Evolutionary conservation across 1,140 invertebrate genomes (phyloP).

Genomic region (Drosophila auraria): DNA sequence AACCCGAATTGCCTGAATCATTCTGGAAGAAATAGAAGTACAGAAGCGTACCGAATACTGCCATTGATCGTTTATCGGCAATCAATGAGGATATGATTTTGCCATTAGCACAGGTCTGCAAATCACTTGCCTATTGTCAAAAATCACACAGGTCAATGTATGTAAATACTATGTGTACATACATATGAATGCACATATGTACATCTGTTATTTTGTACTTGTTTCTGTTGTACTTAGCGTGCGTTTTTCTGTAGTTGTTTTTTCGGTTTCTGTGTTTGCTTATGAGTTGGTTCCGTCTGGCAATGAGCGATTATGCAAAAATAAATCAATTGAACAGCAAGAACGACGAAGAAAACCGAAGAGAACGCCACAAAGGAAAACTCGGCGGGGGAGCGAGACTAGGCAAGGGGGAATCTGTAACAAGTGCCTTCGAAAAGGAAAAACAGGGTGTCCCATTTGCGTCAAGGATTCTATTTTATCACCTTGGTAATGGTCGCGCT

Average conservation of each 20-base stretch:
- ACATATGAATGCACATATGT: neutral
- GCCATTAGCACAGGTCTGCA: conserved; percentile 45
- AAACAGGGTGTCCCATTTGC: conserved; percentile 23
- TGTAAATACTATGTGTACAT: neutral
- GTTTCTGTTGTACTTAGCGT: conserved; percentile 61
- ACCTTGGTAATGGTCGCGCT: conserved; percentile 11
- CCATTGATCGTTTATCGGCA: conserved; percentile 25
- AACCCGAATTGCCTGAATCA: conserved; percentile 15
- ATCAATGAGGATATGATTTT: conserved; percentile 27
- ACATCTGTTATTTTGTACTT: conserved; percentile 8
- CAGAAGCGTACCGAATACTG: conserved; percentile 7
- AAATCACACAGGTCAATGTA: conserved; percentile 28
- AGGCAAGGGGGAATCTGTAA: conserved; percentile 55
- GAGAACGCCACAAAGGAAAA: conserved; percentile 48
- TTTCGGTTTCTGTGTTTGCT: conserved; percentile 29
- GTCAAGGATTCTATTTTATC: conserved; percentile 9
- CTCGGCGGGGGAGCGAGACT: conserved; percentile 21
- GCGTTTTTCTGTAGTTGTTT: conserved; percentile 27
- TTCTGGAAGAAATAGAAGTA: neutral
- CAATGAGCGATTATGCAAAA: conserved; percentile 73
- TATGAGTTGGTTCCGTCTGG: conserved; percentile 61
- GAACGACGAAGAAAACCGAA: conserved; percentile 44
- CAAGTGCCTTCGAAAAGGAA: conserved; percentile 55
- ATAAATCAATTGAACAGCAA: conserved; percentile 74
- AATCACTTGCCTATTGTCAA: conserved; percentile 37